Base-by-base conservation (phyloP, 2,888 invertebrate genomes). In the Perithous albicinctus region DNA sequence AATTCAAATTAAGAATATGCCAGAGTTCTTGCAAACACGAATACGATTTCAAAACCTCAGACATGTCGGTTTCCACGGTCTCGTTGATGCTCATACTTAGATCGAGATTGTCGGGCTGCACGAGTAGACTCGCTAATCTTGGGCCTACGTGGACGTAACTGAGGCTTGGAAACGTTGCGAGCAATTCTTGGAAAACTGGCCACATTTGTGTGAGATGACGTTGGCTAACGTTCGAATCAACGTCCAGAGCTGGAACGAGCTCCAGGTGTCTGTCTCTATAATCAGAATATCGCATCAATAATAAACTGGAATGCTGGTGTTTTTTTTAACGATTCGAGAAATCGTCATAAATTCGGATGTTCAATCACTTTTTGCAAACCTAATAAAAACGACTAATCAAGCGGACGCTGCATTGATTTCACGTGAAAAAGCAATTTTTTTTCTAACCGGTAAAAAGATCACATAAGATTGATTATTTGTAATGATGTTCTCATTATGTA, bases 141-240 rank as follows among this genome's bases (percentile, higher is more conserved):
- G 95, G 95, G 1, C 95, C 95, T 46, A 94, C 92, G 84, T 94
- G 94, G 38, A 95, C 93, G 85, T 94, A 94, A 93, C 93, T 93
- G 51, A 94, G 89, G 82, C 93, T 93, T 46, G 94, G 93, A 87
- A 95, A 95, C 79, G 93, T 94, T 2, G 94, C 93, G 26, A 94
- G 86, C 46, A 94, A 92, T 86, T 94, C 94, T 87, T 94, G 93
- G 83, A 95, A 93, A 51, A 93, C 90, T 15, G 94, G 92, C 92
- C 94, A 94, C 90, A 94, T 93, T 83, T 93, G 93, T 29, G 93
- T 88, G 10, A 94, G 88, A 84, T 94, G 94, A 69, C 94, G 93
- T 83, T 93, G 93, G 64, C 93, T 93, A 0, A 94, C 93, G 64
- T 92, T 92, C 10, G 93, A 93, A 67, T 94, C 93, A 43, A 94